A percentile compares a stretch with the other conserved stretches of the same genome.
Conservation (phyloP, 1,140 invertebrate genomes). For the Sinonovacula constricta region DNA sequence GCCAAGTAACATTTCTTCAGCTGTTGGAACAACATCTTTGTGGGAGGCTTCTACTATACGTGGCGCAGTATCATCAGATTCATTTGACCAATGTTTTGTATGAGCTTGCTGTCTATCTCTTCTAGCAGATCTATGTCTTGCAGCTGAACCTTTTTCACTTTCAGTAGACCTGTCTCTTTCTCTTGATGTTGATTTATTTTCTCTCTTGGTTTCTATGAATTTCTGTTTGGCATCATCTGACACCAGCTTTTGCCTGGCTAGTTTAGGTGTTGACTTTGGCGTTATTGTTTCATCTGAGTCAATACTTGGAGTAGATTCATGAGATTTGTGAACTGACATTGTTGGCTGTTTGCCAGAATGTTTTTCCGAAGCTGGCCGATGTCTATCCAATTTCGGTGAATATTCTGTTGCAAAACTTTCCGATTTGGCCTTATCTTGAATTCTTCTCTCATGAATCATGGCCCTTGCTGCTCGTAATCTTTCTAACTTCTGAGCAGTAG, state of each 20-base stretch:
- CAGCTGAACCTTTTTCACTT: not conserved
- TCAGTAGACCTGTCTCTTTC: constrained; percentile 3
- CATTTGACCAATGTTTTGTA: constrained; percentile 23
- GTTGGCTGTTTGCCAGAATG: not conserved
- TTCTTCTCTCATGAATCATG: constrained; percentile 28
- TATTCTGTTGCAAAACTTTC: constrained; percentile 38
- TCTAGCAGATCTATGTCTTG: constrained; percentile 18
- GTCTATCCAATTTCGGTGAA: constrained; percentile 25
- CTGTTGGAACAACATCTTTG: constrained; percentile 9
- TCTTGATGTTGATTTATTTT: constrained; percentile 21
- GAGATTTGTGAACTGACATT: not conserved
- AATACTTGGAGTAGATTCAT: not conserved
- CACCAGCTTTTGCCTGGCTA: constrained; percentile 33
- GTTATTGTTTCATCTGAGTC: not conserved
- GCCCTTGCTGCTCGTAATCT: constrained; percentile 36
- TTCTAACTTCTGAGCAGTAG: constrained; percentile 37
- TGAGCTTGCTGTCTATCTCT: constrained; percentile 23
- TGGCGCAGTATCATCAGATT: not conserved
- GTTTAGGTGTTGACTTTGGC: constrained; percentile 8
- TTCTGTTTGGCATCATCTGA: constrained; percentile 38
- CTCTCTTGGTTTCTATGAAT: constrained; percentile 36
- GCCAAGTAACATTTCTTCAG: constrained; percentile 44
- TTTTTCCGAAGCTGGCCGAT: constrained; percentile 11
- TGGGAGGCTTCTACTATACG: no score
- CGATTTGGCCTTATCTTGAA: constrained; percentile 13